Conservation (phyloP, 2,113 vertebrate species). For the Atrichornis clamosus region DNA sequence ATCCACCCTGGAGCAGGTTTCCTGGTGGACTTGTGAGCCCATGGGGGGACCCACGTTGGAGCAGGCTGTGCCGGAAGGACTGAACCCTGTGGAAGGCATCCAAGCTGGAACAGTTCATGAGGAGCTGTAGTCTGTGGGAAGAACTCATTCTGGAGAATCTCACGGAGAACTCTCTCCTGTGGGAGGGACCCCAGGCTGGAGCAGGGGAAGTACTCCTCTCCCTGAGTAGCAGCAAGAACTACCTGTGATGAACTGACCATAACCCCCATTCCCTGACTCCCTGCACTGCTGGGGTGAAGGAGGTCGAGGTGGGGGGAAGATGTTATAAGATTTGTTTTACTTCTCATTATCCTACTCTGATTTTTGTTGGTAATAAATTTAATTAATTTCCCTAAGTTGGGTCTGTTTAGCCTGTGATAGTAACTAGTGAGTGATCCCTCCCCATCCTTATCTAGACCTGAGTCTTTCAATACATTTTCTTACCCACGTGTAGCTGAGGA, state of each 20-base stretch:
- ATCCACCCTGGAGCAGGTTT: neutral
- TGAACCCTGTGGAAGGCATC: neutral
- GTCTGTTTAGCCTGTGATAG: neutral
- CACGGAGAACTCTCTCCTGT: rapidly evolving
- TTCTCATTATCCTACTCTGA: neutral
- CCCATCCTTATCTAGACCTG: rapidly evolving
- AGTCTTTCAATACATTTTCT: neutral
- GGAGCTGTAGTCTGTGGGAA: neutral
- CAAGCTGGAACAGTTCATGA: neutral
- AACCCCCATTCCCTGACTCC: neutral
- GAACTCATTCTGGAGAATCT: neutral
- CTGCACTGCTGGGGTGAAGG: neutral
- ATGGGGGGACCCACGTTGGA: neutral
- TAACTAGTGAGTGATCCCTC: neutral
- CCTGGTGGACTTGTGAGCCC: neutral
- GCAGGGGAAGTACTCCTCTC: neutral
- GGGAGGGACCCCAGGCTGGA: rapidly evolving
- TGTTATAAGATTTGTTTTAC: neutral
- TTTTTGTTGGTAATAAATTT: neutral
- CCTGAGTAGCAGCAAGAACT: rapidly evolving
- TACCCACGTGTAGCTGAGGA: neutral
- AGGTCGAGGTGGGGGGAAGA: neutral
- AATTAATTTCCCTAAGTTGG: neutral
- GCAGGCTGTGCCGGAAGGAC: neutral
- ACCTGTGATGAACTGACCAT: neutral